These are phyloP conservation scores for Tricholauxania praeusta DNA, from an alignment of 2,888 invertebrate genomes.

Conservation along the genomic window DNA sequence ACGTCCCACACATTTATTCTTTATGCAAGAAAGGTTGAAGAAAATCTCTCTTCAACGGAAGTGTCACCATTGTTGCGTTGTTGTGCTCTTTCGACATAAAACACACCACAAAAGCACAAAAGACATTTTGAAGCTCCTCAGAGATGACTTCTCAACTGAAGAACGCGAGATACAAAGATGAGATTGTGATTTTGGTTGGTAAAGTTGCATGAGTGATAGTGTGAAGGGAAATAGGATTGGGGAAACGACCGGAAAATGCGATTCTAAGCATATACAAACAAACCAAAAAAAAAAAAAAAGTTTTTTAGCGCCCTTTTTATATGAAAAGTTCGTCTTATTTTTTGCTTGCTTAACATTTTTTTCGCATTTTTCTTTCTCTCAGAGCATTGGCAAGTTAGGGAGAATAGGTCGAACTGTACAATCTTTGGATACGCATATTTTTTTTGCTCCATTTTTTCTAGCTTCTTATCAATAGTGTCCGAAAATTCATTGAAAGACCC, in stretches of 20 bases:
- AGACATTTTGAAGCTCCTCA: background rate
- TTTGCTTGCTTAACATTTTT: no score
- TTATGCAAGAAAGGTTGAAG: no score
- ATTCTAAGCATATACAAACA: no score
- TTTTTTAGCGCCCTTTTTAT: conserved; percentile 1
- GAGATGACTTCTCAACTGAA: conserved; percentile 6
- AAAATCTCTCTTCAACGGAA: background rate
- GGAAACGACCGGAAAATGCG: background rate
- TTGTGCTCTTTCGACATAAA: conserved; percentile 4
- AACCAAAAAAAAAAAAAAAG: conserved; percentile 8
- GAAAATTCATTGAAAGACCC: no score
- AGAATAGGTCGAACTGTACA: no score
- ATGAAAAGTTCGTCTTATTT: no score
- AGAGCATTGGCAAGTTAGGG: no score
- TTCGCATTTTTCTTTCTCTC: no score
- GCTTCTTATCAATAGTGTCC: no score
- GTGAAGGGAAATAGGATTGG: background rate
- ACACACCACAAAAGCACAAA: background rate
- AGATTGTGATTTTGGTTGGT: background rate
- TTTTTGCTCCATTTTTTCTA: no score
- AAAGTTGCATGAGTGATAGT: conserved; percentile 1
- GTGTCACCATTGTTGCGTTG: conserved; percentile 6
- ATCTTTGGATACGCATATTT: no score
- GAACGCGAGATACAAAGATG: background rate
- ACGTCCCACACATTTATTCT: no score